These are phyloP conservation scores for Nylanderia fulva DNA, from an alignment of 1,140 invertebrate genomes.

Conservation along the genomic window DNA sequence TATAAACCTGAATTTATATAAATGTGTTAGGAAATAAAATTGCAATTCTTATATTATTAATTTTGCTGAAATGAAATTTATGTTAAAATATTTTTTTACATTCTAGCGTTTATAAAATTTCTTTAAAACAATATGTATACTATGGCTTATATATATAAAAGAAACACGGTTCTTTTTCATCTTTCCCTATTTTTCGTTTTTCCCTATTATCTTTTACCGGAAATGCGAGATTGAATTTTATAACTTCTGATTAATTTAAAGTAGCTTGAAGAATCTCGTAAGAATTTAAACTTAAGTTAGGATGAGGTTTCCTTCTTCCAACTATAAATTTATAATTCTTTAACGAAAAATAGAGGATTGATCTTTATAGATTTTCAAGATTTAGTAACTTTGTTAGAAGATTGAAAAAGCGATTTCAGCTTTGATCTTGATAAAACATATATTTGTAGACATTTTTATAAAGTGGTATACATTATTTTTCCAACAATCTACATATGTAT, in stretches of 20 bases:
- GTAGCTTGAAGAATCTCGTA: not conserved
- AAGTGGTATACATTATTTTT: not conserved
- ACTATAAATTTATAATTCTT: constrained; percentile 29
- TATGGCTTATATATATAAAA: not conserved
- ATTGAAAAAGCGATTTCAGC: not conserved
- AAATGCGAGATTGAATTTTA: constrained; percentile 17
- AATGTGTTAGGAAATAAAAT: not conserved
- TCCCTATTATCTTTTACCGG: not conserved
- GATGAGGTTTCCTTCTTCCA: not conserved
- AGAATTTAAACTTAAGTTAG: constrained; percentile 1
- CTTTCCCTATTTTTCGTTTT: not conserved
- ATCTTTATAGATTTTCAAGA: not conserved
- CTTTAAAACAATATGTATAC: not conserved
- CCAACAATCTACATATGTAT: not conserved
- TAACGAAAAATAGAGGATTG: not conserved
- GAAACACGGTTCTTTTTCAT: not conserved
- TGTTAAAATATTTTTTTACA: not conserved
- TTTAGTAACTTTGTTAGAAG: not conserved
- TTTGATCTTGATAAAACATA: not conserved
- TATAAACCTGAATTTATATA: not conserved
- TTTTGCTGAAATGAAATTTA: not conserved
- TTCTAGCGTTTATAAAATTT: not conserved
- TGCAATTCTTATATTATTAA: not conserved
- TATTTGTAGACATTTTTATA: constrained; percentile 10
- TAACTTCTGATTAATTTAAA: not conserved